phyloP scores from a whole-genome alignment of 2,113 vertebrate species.

The Asarcornis scutulata region DNA sequence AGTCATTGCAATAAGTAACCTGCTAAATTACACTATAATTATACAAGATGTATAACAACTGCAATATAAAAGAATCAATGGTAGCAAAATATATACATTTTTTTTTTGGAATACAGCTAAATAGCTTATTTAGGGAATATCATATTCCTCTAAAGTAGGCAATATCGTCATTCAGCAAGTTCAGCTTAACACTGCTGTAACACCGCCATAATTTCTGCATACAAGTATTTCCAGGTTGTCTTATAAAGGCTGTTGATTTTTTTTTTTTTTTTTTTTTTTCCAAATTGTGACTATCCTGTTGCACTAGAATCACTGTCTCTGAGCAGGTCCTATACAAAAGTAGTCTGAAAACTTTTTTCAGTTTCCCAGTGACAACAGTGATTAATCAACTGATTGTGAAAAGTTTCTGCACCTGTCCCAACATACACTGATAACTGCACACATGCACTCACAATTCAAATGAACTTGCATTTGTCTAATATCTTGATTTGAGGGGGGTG shows the following conservation, averaged over 20 bases:
- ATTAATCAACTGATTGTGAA: not conserved
- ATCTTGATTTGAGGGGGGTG: not conserved
- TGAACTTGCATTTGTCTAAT: not conserved
- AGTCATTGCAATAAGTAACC: not conserved
- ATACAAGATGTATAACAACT: not conserved
- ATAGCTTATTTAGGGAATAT: not conserved
- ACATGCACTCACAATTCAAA: fast-evolving
- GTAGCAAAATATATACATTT: not conserved
- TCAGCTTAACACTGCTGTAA: not conserved
- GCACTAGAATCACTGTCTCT: not conserved
- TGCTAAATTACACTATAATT: not conserved
- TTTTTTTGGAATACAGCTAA: not conserved
- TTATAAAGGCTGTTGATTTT: not conserved
- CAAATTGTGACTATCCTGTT: not conserved
- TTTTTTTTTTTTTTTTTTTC: not conserved
- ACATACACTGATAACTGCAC: fast-evolving
- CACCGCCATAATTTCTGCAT: not conserved
- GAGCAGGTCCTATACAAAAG: fast-evolving
- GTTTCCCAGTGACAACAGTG: not conserved
- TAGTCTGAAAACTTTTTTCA: not conserved
- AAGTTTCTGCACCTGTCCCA: not conserved
- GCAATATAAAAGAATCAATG: not conserved
- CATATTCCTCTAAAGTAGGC: not conserved
- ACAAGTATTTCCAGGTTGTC: not conserved
- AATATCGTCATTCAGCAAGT: not conserved